Conservation (phyloP, 2,797 vertebrate genomes). For the Anableps anableps region DNA sequence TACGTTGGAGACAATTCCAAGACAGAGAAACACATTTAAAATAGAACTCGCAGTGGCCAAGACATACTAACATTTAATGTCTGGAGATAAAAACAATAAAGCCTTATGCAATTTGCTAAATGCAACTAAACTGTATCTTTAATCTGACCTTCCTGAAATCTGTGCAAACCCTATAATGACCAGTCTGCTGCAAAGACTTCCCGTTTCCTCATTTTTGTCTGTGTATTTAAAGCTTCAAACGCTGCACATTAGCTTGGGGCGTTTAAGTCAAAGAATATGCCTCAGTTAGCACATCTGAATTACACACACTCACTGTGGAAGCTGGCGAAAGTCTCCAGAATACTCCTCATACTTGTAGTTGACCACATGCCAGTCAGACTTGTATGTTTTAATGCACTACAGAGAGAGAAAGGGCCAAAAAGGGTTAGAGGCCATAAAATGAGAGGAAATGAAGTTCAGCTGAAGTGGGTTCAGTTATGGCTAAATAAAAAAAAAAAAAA, state of each 20-base stretch:
- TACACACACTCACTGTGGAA: conserved; percentile 83
- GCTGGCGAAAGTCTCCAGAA: conserved; percentile 96
- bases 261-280: not conserved
- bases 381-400: conserved; percentile 98
- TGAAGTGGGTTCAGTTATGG: not conserved
- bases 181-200: conserved; percentile 6
- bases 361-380: conserved; percentile 96
- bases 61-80: not conserved
- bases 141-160: not conserved
- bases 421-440: conserved; percentile 16
- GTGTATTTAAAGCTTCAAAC: not conserved
- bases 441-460: conserved; percentile 13
- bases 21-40: not conserved
- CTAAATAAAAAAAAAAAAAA: not conserved
- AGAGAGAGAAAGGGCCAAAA: conserved; percentile 39
- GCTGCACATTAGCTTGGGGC: not conserved
- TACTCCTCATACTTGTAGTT: conserved; percentile 97
- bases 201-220: not conserved
- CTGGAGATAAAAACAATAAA: not conserved
- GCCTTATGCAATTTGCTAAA: not conserved
- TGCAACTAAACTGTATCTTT: not conserved
- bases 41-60: not conserved
- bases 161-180: not conserved
- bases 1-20: not conserved
- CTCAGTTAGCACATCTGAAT: not conserved